These are phyloP conservation scores for Manis pentadactyla DNA, from an alignment of 2,797 vertebrate genomes.

Conservation along the genomic window DNA sequence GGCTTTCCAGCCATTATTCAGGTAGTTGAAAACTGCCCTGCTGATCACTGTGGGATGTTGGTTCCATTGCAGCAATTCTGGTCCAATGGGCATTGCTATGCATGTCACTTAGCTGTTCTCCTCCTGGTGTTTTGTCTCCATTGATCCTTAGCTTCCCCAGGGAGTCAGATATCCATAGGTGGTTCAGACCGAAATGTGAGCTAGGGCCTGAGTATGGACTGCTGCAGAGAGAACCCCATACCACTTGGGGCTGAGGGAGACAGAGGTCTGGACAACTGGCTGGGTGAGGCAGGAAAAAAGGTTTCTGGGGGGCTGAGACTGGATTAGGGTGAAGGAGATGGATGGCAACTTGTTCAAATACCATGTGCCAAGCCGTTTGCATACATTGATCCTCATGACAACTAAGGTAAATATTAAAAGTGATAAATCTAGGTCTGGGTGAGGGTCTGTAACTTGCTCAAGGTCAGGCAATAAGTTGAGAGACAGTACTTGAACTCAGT, in stretches of 20 bases:
- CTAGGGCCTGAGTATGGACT: neutral
- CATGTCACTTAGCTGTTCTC: neutral
- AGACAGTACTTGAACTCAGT: neutral
- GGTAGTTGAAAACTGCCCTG: neutral
- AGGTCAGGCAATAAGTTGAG: neutral
- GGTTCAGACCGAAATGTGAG: slow-evolving; percentile 40
- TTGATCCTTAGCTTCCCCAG: neutral
- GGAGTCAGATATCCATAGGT: neutral
- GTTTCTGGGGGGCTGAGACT: neutral
- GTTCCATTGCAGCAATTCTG: neutral
- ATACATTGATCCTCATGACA: neutral
- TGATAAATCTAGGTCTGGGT: neutral
- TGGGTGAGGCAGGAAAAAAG: neutral
- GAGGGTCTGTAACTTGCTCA: neutral
- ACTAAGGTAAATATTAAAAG: slow-evolving; percentile 20
- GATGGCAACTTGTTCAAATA: neutral
- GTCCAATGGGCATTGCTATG: neutral
- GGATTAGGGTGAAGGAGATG: neutral
- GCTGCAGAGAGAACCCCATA: neutral
- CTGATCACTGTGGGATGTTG: neutral
- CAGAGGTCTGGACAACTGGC: neutral
- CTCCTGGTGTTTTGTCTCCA: neutral
- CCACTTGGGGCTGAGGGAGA: neutral
- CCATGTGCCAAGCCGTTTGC: neutral
- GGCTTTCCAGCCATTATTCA: neutral